Evolutionary conservation across 2,888 invertebrate genomes (phyloP), one percentile per base, ranked within the genome.

Genomic region (Myathropa florea): DNA sequence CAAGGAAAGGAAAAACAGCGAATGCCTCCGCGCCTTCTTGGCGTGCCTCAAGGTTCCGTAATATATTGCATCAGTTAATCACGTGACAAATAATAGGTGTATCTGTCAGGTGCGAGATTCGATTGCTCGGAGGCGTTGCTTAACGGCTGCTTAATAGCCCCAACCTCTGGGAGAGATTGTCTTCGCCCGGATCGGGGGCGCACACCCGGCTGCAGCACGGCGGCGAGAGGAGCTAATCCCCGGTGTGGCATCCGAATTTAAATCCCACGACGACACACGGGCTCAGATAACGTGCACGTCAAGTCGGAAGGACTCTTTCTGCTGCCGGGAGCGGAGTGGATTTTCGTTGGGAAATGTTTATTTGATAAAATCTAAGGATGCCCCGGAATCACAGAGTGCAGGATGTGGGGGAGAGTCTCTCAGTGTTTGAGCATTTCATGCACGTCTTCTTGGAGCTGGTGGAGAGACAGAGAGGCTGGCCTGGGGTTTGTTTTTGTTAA

Each of bases 61-160:
- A 84, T 46, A 57, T 71, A 81, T 84, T 65, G 63, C 81, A 21
- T 30, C 67, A 71, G 71, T 84, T 81, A 84, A 84, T 84, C 81
- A 76, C 72, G 67, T 65, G 67, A 72, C 70, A 81, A 68, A 71
- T 76, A 81, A 76, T 76, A 84, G 71, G 75, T 61, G 59, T 60
- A 71, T 64, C 67, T 80, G 60, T 68, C 79, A 83, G 73, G 79
- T 73, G 73, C 53, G 57, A 63, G 63, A 53, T 57, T 79, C 60
- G 24, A 79, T 79, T 59, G 64, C 71, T 77, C 21, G 4, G 55
- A 65, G 68, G 70, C 59, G n/a, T 61, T 71, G 81, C 76, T 84
- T 76, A 81, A 81, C 67, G 59, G 55, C 59, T 70, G 72, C 60
- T 65, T 78, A 68, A 60, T 73, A 7, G 46, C 7, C 7, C 46